Conservation (phyloP, 2,888 invertebrate genomes). For the Antheraea yamamai region DNA sequence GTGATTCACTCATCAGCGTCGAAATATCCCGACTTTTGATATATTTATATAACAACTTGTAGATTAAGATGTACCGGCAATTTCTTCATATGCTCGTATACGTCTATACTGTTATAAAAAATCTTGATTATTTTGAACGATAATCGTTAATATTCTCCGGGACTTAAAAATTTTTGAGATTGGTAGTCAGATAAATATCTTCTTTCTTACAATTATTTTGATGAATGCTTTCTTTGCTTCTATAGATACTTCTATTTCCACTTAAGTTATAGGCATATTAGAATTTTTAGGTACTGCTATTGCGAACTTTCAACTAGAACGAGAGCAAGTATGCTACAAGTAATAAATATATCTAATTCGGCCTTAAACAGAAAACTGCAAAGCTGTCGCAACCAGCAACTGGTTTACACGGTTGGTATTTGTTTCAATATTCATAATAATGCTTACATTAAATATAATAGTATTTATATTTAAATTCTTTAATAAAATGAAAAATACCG, state of each 20-base stretch:
- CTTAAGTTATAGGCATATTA: neutral
- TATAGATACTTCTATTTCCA: neutral
- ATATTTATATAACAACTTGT: constrained; percentile 31
- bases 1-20: constrained; percentile 31
- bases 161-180: neutral
- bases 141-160: neutral
- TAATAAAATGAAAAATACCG: too few relatives aligned
- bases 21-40: constrained; percentile 25
- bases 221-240: neutral
- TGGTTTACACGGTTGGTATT: too few relatives aligned
- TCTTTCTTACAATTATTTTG: neutral
- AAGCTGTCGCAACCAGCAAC: too few relatives aligned
- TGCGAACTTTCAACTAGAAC: too few relatives aligned
- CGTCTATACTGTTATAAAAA: neutral
- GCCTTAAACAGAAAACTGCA: too few relatives aligned
- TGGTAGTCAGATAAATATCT: neutral
- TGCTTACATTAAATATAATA: too few relatives aligned
- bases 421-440: too few relatives aligned
- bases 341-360: too few relatives aligned
- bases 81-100: constrained; percentile 5
- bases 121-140: neutral
- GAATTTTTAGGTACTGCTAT: neutral
- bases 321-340: too few relatives aligned
- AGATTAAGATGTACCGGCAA: constrained; percentile 24
- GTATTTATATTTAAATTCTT: too few relatives aligned